Evolutionary conservation across 1,140 invertebrate genomes (phyloP).

Genomic region (Sweltsa coloradensis): DNA sequence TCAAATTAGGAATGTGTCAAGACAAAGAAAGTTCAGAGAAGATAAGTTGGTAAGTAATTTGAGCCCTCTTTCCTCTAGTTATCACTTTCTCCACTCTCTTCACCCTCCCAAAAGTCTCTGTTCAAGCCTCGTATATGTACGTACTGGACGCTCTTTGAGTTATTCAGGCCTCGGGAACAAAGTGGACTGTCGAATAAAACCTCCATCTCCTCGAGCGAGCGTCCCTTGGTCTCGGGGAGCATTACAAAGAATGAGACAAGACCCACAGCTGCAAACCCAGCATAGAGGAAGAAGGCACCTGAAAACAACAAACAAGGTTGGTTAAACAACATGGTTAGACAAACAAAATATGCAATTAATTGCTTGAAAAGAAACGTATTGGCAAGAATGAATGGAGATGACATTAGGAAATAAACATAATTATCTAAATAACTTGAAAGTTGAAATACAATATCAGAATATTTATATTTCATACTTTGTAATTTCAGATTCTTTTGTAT

Average conservation of each 20-base stretch:
- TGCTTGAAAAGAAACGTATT: not conserved
- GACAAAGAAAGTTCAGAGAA: no score
- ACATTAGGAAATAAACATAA: not conserved
- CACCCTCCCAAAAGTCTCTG: conserved; percentile 9
- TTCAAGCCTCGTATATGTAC: conserved; percentile 15
- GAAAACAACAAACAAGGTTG: conserved; percentile 17
- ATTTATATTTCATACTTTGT: not conserved
- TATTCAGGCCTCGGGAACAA: conserved; percentile 2
- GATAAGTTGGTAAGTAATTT: no score
- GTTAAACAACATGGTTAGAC: not conserved
- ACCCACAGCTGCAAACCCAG: conserved; percentile 34
- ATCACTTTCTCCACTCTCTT: conserved; percentile 13
- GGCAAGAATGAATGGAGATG: not conserved
- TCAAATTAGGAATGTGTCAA: no score
- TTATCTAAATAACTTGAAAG: not conserved
- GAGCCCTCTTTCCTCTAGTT: no score
- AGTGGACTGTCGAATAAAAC: conserved; percentile 26
- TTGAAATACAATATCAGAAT: not conserved
- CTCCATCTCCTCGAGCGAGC: conserved; percentile 38
- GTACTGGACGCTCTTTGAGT: conserved; percentile 13
- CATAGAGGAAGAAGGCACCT: conserved; percentile 44
- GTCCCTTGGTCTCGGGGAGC: conserved; percentile 43
- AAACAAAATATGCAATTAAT: no score
- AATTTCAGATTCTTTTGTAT: no score
- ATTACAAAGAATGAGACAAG: conserved; percentile 34